Conservation (phyloP, 2,113 vertebrate species). For the Chaenogobius annularis region DNA sequence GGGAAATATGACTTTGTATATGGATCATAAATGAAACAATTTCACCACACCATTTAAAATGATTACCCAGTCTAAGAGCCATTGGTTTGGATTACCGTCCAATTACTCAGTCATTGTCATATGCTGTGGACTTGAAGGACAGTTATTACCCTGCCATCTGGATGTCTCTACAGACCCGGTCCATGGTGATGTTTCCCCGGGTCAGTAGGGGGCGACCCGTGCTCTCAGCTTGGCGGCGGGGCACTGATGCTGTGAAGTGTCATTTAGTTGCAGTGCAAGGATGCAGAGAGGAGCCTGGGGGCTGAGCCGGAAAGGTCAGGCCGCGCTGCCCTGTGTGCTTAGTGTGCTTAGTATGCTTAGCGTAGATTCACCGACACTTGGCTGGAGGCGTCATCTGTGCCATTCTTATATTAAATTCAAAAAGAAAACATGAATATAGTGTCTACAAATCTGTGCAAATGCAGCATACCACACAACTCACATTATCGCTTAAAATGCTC, state of each 20-base stretch:
- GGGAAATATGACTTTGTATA: slow-evolving; percentile 9
- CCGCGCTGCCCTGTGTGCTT: slow-evolving; percentile 21
- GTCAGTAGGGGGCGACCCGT: slow-evolving; percentile 47
- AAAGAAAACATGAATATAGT: not conserved
- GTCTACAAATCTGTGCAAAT: too few relatives aligned
- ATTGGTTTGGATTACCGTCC: slow-evolving; percentile 5
- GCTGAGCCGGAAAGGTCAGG: slow-evolving; percentile 59
- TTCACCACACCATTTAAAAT: not conserved
- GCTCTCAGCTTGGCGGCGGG: slow-evolving; percentile 39
- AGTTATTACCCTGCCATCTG: slow-evolving; percentile 4
- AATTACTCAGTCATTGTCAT: slow-evolving; percentile 15
- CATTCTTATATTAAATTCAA: not conserved
- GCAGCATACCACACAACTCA: too few relatives aligned
- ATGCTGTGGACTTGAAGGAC: not conserved
- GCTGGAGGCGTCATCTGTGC: not conserved
- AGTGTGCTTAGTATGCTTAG: slow-evolving; percentile 9
- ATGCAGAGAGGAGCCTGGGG: slow-evolving; percentile 51
- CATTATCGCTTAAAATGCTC: not conserved
- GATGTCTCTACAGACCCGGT: slow-evolving; percentile 14
- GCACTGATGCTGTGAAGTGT: slow-evolving; percentile 66
- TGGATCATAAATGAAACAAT: slow-evolving; percentile 15
- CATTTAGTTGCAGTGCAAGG: slow-evolving; percentile 55
- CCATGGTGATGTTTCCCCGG: slow-evolving; percentile 23
- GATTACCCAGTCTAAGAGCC: slow-evolving; percentile 5
- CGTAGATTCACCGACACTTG: not conserved